Evolutionary conservation across 2,888 invertebrate genomes (phyloP), one percentile per base, ranked within the genome.

Genomic region (Diarsia dahlii): DNA sequence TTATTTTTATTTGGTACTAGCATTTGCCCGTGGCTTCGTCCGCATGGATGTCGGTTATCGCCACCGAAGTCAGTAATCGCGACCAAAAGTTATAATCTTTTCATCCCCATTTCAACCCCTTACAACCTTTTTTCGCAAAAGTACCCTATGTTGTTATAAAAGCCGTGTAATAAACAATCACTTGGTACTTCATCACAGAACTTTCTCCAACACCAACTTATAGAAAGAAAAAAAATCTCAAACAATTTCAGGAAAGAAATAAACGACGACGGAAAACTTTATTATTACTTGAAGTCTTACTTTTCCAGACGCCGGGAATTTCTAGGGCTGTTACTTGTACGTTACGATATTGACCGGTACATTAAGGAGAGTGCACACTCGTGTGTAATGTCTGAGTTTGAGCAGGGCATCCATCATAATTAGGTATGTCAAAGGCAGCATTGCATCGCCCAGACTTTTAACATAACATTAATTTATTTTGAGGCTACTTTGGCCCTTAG

Each of bases 271-370:
- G 20, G n/a, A 39, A 34, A 23, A 52, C 58, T 78, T 78, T n/a
- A 60, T 78, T 78, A 71, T 65, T 78, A 71, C 71, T 71, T 68
- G 28, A 28, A 62, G 52, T 39, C n/a, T 23, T 62, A 48, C 10
- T 76, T 76, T 62, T 67, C n/a, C 46, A 62, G 76, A 39, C 34
- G 23, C 12, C 34, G 23, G 1, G 2, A 28, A 23, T 18, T 58
- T 46, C 34, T 52, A 65, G 46, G 52, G 70, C 8, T 78, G 78
- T 45, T 39, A 39, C 6, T 39, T 39, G 39, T 23, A 65, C 68
- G 54, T 34, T 45, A 50, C n/a, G 34, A 28, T 34, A 15, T 54
- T 50, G 58, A 50, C 15, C 28, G 10, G 3, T 28, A 56, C 0
- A 46, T 54, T 20, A 72, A 34, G 52, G 52, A 10, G 15, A 23